Conservation (phyloP, 2,113 vertebrate genomes). For the Taxidea taxus region DNA sequence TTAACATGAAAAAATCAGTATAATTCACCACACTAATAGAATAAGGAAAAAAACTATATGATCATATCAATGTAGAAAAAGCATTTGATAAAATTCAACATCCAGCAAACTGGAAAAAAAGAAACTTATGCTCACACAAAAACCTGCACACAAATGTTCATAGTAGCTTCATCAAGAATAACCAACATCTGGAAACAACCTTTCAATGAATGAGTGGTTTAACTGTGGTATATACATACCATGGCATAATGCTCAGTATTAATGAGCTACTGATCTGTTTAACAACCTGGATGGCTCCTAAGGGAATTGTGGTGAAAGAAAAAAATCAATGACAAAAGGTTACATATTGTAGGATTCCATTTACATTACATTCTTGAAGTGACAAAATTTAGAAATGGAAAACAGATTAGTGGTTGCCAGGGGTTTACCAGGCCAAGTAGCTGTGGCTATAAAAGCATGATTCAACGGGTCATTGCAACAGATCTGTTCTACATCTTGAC, state of each 20-base stretch:
- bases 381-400: background rate
- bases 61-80: slow-evolving; percentile 2
- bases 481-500: background rate
- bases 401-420: background rate
- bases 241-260: background rate
- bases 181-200: background rate
- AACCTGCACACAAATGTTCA: background rate
- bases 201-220: background rate
- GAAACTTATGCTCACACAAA: background rate
- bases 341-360: background rate
- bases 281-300: background rate
- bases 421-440: background rate
- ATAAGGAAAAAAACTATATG: background rate
- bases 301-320: background rate
- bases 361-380: background rate
- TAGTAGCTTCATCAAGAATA: background rate
- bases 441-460: background rate
- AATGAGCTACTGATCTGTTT: background rate
- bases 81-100: slow-evolving; percentile 7
- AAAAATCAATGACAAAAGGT: background rate
- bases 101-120: background rate
- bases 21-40: background rate
- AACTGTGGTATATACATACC: background rate
- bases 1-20: background rate
- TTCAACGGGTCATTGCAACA: background rate